Conservation (phyloP, 2,113 vertebrate species). For the Orycteropus afer region DNA sequence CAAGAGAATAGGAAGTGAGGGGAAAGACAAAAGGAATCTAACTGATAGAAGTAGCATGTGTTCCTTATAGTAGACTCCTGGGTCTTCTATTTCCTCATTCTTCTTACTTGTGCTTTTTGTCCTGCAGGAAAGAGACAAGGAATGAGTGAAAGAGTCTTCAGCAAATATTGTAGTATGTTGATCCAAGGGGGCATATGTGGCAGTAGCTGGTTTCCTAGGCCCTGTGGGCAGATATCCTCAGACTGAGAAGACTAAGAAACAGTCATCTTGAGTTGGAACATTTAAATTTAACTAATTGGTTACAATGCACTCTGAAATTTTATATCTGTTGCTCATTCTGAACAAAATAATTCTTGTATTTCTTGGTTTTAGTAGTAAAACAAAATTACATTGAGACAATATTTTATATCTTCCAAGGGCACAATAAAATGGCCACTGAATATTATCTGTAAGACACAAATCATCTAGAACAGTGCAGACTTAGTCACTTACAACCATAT, state of each 20-base stretch:
- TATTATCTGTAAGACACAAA: constrained; percentile 40
- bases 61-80: no score
- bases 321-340: neutral
- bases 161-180: neutral
- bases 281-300: neutral
- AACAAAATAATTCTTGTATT: constrained; percentile 5
- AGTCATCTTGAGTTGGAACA: neutral
- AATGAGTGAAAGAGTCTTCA: neutral
- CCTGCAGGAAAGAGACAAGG: neutral
- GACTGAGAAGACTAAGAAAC: neutral
- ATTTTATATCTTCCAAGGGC: constrained; percentile 23
- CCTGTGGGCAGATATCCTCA: no score
- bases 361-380: constrained; percentile 22
- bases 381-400: neutral
- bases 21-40: neutral
- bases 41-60: neutral
- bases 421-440: neutral
- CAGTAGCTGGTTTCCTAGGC: fast-evolving
- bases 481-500: constrained; percentile 40
- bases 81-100: neutral
- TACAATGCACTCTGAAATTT: neutral
- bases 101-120: neutral
- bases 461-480: neutral
- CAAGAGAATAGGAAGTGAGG: neutral
- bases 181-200: no score